phyloP scores from a whole-genome alignment of 2,797 vertebrate species.

The Mus caroli region DNA sequence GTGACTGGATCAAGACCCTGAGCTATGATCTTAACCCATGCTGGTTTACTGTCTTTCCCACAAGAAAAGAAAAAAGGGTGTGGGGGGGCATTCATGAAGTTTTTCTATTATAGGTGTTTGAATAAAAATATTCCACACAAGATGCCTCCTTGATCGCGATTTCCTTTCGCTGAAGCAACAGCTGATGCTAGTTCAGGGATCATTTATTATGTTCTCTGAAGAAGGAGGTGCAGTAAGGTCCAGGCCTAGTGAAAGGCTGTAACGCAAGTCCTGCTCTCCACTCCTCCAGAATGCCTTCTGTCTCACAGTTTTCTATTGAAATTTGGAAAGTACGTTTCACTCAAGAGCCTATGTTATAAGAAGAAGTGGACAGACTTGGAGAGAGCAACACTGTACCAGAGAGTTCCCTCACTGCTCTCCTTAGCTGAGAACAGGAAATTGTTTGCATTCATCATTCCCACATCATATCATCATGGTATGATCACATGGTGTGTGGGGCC shows the following conservation, averaged over 20 bases:
- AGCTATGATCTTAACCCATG: neutral
- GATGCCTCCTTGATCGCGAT: neutral
- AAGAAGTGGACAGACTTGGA: conserved; percentile 8
- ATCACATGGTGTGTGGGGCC: neutral
- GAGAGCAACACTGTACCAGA: neutral
- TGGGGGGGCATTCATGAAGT: neutral
- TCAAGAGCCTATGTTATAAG: neutral
- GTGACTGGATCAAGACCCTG: neutral
- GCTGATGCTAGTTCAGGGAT: neutral
- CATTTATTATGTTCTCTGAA: neutral
- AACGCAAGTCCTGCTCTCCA: neutral
- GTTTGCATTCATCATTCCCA: neutral
- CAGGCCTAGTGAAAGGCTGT: neutral
- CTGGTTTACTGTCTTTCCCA: neutral
- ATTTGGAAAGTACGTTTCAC: neutral
- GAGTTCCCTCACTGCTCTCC: neutral
- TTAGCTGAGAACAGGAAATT: neutral
- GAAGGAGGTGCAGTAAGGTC: neutral
- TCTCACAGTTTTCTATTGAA: neutral
- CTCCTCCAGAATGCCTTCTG: neutral
- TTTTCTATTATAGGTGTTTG: neutral
- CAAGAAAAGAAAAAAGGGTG: neutral
- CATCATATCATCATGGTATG: neutral
- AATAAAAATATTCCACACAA: conserved; percentile 8
- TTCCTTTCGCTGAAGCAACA: conserved; percentile 36